Percentiles rank a stretch among this genome's conserved stretches.
phyloP scores from a whole-genome alignment of 2,888 invertebrate genomes.

The Agrilus biguttatus region DNA sequence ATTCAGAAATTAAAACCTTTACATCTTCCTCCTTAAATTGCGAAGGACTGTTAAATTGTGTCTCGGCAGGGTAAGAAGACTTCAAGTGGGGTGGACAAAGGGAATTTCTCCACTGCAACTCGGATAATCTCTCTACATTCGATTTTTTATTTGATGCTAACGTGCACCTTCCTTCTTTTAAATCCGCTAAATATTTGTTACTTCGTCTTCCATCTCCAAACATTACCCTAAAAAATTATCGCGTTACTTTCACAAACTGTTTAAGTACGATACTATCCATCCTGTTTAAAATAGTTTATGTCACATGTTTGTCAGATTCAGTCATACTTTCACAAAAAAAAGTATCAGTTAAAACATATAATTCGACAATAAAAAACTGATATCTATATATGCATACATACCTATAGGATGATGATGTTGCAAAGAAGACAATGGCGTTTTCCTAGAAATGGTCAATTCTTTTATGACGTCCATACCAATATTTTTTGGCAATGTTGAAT shows the following conservation, averaged over 20 bases:
- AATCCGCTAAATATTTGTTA: slow-evolving; percentile 58
- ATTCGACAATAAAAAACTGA: background rate
- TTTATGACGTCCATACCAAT: slow-evolving; percentile 13
- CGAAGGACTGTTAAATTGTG: slow-evolving; percentile 44
- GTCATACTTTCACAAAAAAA: too few species aligned
- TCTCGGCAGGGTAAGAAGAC: slow-evolving; percentile 73
- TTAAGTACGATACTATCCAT: too few species aligned
- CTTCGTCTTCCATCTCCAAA: slow-evolving; percentile 70
- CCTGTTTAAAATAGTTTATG: too few species aligned
- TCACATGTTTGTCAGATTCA: too few species aligned
- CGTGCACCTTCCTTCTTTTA: slow-evolving; percentile 42
- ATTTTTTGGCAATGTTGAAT: slow-evolving; percentile 5
- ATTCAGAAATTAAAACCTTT: slow-evolving; percentile 33
- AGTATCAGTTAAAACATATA: background rate
- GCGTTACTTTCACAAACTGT: background rate
- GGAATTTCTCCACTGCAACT: slow-evolving; percentile 67
- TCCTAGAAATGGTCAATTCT: slow-evolving; percentile 19
- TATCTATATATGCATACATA: too few species aligned
- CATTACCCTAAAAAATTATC: slow-evolving; percentile 22
- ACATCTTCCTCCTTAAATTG: slow-evolving; percentile 49
- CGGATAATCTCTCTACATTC: slow-evolving; percentile 40
- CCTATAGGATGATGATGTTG: background rate
- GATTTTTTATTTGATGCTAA: slow-evolving; percentile 19
- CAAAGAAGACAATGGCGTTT: slow-evolving; percentile 15
- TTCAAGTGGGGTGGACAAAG: slow-evolving; percentile 72